Conservation (phyloP, 2,888 invertebrate genomes). For the Tenodera sinensis region DNA sequence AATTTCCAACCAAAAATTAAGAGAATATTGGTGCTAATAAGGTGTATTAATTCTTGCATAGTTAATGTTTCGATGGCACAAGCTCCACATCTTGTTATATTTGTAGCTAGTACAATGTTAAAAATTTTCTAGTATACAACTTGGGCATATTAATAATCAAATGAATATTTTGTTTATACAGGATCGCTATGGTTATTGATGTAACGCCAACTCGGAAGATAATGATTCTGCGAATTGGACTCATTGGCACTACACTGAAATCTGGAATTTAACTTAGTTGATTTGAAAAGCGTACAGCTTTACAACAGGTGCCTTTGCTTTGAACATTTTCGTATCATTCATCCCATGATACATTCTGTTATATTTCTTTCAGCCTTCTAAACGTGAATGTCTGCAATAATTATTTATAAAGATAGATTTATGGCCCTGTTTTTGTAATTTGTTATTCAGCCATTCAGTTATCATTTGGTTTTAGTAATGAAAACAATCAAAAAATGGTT, state of each 20-base stretch:
- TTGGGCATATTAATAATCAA: background rate
- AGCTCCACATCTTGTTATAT: too few relatives aligned
- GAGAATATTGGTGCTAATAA: too few relatives aligned
- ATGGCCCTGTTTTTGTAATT: background rate
- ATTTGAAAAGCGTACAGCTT: background rate
- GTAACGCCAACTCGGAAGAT: background rate
- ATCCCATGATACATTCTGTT: background rate
- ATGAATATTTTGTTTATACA: conserved; percentile 7
- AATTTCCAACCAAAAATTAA: too few relatives aligned
- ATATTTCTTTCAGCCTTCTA: background rate
- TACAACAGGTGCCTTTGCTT: background rate
- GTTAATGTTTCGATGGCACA: too few relatives aligned
- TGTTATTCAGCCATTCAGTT: background rate
- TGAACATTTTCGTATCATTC: background rate
- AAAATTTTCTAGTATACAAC: background rate
- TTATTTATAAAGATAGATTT: background rate
- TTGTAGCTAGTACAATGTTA: too few relatives aligned
- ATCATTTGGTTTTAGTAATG: background rate
- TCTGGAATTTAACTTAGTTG: background rate
- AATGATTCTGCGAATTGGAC: background rate
- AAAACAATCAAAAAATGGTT: background rate
- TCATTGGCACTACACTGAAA: background rate
- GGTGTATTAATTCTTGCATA: too few relatives aligned
- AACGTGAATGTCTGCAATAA: background rate
- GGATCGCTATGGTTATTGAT: conserved; percentile 32